Base-by-base conservation (phyloP, 1,140 invertebrate genomes). In the Lethocerus indicus region DNA sequence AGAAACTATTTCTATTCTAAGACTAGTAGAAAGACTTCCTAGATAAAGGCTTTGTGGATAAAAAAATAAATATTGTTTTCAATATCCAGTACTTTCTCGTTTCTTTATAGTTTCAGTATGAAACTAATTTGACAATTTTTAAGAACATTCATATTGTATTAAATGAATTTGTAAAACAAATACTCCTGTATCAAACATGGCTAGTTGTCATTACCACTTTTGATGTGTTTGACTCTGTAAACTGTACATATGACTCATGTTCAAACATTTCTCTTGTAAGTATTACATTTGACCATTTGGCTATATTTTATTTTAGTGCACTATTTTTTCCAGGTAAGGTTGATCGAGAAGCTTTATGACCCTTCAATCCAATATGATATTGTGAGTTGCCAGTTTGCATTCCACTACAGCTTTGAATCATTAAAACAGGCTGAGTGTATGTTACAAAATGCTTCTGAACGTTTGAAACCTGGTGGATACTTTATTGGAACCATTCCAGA, bases 401-500 rank as follows among this genome's bases (percentile, higher is more conserved):
- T 98, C 59, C 87, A 91, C 66, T 98, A 98, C 59, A 84, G 84
- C 59, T 99, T 98, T 72, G 91, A 97, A 66, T 86, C 83, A 46
- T 65, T 91, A 48, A 61, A 68, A n/a, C 91, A 96, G 69, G 92
- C 90, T 1, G 78, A 92, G 61, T 78, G 78, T 59, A 94, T 98
- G 87, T 66, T 99, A 0, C 73, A 74, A 51, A 99, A 99, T 73
- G 86, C 86, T 4, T 78, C 86, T 18, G 89, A 95, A 64, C 84
- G 79, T 62, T 68, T 99, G 3, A 73, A 74, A 55, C 74, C 80
- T 1, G 93, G 89, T 43, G 94, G 95, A 6, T 94, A 79, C 64
- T 98, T 98, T 61, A 90, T 98, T 64, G 94, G 92, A 23, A 97
- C 92, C 2, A 86, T 94, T 49, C 90, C 93, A 24, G 81, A 98